These are phyloP conservation scores for Scaptomyza hsui DNA, from an alignment of 1,140 invertebrate species.

Conservation along the genomic window DNA sequence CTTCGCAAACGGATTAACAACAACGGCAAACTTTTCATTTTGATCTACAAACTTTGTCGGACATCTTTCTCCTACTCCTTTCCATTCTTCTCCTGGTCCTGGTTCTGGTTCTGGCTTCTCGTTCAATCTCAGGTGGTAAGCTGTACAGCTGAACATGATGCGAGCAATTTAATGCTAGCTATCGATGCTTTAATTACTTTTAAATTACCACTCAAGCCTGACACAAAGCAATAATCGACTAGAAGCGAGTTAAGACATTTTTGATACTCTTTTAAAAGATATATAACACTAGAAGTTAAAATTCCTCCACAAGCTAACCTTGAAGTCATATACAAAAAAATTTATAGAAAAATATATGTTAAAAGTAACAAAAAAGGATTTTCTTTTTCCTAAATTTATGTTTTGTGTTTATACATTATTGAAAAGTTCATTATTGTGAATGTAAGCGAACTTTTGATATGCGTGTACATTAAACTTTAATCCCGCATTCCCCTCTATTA, in stretches of 20 bases:
- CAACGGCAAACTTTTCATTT: slow-evolving; percentile 75
- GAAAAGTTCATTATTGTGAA: not conserved
- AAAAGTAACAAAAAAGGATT: too few species aligned
- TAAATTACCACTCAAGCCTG: slow-evolving; percentile 43
- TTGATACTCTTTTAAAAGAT: too few species aligned
- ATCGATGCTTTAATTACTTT: slow-evolving; percentile 60
- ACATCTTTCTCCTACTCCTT: slow-evolving; percentile 8
- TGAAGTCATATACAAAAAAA: too few species aligned
- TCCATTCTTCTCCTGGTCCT: too few species aligned
- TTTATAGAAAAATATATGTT: too few species aligned
- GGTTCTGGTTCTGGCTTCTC: not conserved
- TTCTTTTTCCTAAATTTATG: too few species aligned
- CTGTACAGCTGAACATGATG: slow-evolving; percentile 65
- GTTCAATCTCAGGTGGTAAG: slow-evolving; percentile 67
- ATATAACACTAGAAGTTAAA: too few species aligned
- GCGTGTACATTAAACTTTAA: not conserved
- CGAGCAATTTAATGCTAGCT: slow-evolving; percentile 42
- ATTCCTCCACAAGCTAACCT: too few species aligned
- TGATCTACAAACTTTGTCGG: slow-evolving; percentile 75
- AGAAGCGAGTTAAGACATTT: too few species aligned
- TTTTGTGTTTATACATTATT: too few species aligned
- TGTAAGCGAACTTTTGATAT: slow-evolving; percentile 7
- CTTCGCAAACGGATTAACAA: slow-evolving; percentile 77
- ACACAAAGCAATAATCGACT: not conserved
- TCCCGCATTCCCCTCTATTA: not conserved